Conservation (phyloP, 2,888 invertebrate genomes). For the Amiota minor region DNA sequence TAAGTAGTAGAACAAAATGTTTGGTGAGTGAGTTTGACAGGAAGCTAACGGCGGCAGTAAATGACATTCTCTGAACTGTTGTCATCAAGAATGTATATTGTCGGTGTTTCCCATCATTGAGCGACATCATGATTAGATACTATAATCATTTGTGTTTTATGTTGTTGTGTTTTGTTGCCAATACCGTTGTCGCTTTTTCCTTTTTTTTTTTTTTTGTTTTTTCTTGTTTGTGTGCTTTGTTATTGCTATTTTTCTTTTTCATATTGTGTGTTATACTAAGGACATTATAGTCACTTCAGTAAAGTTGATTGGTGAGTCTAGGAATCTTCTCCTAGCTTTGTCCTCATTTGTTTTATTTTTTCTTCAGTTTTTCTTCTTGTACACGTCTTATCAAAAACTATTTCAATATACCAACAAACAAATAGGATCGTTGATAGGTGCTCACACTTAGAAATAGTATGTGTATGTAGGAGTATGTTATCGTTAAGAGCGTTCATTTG, state of each 20-base stretch:
- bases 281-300: slow-evolving; percentile 17
- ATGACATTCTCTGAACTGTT: slow-evolving; percentile 64
- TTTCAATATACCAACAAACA: slow-evolving; percentile 49
- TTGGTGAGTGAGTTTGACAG: no score
- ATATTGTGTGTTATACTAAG: slow-evolving; percentile 1
- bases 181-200: slow-evolving; percentile 29
- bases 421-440: neutral
- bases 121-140: slow-evolving; percentile 66
- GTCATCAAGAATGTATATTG: slow-evolving; percentile 60
- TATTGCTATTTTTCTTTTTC: slow-evolving; percentile 5
- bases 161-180: slow-evolving; percentile 48
- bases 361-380: neutral
- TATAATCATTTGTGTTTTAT: slow-evolving; percentile 69
- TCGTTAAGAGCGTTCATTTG: slow-evolving; percentile 1
- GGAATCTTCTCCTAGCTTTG: neutral
- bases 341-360: neutral
- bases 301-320: neutral
- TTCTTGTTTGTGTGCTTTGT: neutral
- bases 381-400: slow-evolving; percentile 53
- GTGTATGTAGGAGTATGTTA: neutral
- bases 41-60: slow-evolving; percentile 46
- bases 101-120: slow-evolving; percentile 46
- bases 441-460: neutral
- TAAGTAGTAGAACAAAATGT: neutral
- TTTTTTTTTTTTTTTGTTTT: slow-evolving; percentile 36